Percentiles rank a stretch among this genome's conserved stretches.
phyloP scores from a whole-genome alignment of 2,113 vertebrate genomes.

The Marmota flaviventris region DNA sequence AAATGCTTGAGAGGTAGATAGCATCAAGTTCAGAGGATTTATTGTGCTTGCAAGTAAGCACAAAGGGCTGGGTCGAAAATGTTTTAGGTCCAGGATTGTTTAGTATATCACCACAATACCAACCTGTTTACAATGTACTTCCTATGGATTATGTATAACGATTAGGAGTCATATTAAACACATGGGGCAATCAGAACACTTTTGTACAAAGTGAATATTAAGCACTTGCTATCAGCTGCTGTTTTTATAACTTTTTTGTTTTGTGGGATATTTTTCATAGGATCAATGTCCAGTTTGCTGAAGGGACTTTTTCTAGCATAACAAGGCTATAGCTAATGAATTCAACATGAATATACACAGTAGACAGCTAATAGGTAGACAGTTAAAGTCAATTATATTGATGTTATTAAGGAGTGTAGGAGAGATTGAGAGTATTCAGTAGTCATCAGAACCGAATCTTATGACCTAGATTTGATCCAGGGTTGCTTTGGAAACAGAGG shows the following conservation, averaged over 20 bases:
- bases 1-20: background rate
- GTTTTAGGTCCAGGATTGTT: background rate
- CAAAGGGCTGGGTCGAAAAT: background rate
- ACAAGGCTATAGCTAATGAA: slow-evolving; percentile 25
- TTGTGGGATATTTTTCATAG: background rate
- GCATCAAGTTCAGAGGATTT: slow-evolving; percentile 20
- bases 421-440: background rate
- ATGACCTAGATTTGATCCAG: slow-evolving; percentile 54
- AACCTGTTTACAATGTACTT: background rate
- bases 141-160: background rate
- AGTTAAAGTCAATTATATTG: background rate
- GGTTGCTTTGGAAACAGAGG: slow-evolving; percentile 65
- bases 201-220: background rate
- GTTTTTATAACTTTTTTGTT: slow-evolving; percentile 11
- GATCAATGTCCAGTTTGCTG: background rate
- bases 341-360: background rate
- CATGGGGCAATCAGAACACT: background rate
- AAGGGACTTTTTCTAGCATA: background rate
- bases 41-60: background rate
- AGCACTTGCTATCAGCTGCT: background rate
- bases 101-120: background rate
- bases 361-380: background rate
- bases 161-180: background rate
- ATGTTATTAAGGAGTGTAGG: slow-evolving; percentile 17
- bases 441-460: slow-evolving; percentile 42